A percentile compares a stretch with the other conserved stretches of the same genome.
phyloP scores from a whole-genome alignment of 2,797 vertebrate genomes.

The Melanotaenia boesemani region DNA sequence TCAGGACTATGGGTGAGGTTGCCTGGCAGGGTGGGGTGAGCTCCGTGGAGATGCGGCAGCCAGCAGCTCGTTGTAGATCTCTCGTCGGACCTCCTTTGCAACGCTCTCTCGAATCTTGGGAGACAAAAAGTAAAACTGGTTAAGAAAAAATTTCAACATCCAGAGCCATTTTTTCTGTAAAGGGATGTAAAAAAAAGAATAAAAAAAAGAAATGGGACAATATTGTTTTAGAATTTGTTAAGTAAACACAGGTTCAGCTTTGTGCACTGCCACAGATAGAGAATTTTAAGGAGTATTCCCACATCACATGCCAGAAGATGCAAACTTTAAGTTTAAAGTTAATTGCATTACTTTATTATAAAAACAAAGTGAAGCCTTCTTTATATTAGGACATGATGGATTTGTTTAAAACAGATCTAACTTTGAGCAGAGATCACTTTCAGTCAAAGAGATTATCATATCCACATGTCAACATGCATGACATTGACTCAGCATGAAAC shows the following conservation, averaged over 20 bases:
- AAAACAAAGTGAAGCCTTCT: neutral
- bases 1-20: slow-evolving; percentile 60
- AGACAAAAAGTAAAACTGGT: slow-evolving; percentile 16
- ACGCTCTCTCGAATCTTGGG: slow-evolving; percentile 92
- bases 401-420: neutral
- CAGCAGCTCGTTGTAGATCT: slow-evolving; percentile 93
- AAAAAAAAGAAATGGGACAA: too few relatives aligned
- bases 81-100: slow-evolving; percentile 91
- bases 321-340: neutral
- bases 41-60: slow-evolving; percentile 86
- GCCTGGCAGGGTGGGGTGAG: slow-evolving; percentile 61
- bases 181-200: neutral
- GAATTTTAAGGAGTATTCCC: too few relatives aligned
- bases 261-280: too few relatives aligned
- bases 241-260: too few relatives aligned
- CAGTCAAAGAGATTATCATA: neutral
- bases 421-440: neutral
- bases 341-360: neutral
- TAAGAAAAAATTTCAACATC: neutral
- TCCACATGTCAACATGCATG: neutral
- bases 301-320: too few relatives aligned
- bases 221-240: too few relatives aligned
- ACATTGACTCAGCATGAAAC: neutral
- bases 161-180: too few relatives aligned
- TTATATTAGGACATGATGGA: neutral